Base-by-base conservation (phyloP, 2,113 vertebrate genomes). In the Cololabis saira region DNA sequence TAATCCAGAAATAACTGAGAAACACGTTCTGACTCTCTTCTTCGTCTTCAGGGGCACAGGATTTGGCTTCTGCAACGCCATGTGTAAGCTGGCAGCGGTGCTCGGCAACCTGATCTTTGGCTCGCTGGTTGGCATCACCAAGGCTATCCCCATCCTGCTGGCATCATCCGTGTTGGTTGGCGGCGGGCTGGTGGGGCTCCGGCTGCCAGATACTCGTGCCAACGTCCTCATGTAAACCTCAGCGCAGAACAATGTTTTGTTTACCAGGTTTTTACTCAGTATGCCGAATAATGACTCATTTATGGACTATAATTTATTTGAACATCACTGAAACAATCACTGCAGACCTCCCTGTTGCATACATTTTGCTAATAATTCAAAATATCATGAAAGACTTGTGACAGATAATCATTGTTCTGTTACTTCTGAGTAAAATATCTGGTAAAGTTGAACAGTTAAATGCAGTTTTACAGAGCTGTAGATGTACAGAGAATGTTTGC, bases 51-150 rank as follows among this genome's bases (percentile, higher is more conserved):
- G 96, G 92, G 94, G 95, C 3, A 97, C 96, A 0, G 96, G 96
- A 69, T 98, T 98, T 8, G 96, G 96, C 53, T 98, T 98, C 92
- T 89, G 97, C 86, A 98, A 98, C 5, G 95, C 96, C n/a, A 93
- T 98, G 55, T 97, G 96, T 84, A 97, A 97, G 86, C 94, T 95
- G 68, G 95, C 96, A 0, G 94, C 96, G 1, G 96, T 97, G 71
- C 91, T 98, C 78, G 96, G 96, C 79, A 98, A 97, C 92, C 87
- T 98, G 76, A 97, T 97, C 87, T 98, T 98, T 0, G 96, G 96
- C 85, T 98, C 96, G 0, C 92, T 98, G 83, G 96, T 97, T 47
- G 90, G 95, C 86, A 96, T 97, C 88, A 95, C 96, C 87, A 97
- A 96, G 91, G 93, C 95, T 1, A 95, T 97, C 71, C 96, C 96